phyloP scores from a whole-genome alignment of 2,113 vertebrate genomes.

The Globicephala melas region DNA sequence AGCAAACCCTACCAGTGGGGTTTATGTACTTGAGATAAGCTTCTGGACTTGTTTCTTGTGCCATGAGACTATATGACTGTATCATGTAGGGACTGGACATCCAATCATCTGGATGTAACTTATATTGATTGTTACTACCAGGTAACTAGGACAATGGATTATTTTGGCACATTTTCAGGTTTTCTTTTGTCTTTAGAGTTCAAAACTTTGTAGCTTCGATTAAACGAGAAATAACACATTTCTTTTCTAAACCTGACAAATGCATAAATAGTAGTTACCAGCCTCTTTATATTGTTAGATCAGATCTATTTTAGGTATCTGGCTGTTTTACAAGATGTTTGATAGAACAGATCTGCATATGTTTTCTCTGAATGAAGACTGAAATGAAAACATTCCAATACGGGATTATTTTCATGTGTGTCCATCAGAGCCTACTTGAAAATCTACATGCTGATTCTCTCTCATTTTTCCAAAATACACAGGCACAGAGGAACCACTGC shows the following conservation, averaged over 20 bases:
- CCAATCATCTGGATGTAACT: neutral
- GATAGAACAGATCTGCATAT: neutral
- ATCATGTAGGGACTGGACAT: neutral
- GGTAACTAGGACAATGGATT: neutral
- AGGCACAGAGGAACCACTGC: neutral
- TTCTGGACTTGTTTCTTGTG: neutral
- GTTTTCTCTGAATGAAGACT: slow-evolving; percentile 41
- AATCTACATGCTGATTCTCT: neutral
- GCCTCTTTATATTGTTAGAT: neutral
- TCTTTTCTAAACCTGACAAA: neutral
- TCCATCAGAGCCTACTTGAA: neutral
- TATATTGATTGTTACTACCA: neutral
- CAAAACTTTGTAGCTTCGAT: neutral
- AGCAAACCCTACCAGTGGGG: neutral
- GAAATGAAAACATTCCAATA: neutral
- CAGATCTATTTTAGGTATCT: neutral
- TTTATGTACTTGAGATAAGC: neutral
- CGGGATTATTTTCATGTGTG: neutral
- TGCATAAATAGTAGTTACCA: neutral
- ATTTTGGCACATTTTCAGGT: neutral
- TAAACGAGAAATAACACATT: neutral
- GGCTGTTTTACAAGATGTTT: neutral
- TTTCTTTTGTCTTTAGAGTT: neutral
- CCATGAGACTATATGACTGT: neutral
- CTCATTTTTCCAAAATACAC: neutral